phyloP scores from a whole-genome alignment of 2,113 vertebrate species.

The Nestor notabilis region DNA sequence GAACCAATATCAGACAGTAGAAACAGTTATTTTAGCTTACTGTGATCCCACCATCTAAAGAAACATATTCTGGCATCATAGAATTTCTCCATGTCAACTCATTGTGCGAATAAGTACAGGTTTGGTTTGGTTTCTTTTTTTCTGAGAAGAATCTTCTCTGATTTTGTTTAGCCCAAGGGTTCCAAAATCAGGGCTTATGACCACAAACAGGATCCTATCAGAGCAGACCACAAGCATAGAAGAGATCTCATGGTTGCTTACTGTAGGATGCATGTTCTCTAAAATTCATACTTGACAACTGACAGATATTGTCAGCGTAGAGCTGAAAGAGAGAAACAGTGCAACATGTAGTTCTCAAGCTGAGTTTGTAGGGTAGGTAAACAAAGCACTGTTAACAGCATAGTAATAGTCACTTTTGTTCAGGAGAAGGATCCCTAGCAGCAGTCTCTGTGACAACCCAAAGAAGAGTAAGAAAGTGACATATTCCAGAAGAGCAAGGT shows the following conservation, averaged over 20 bases:
- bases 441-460: neutral
- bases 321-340: neutral
- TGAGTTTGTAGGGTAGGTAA: neutral
- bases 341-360: neutral
- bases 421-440: neutral
- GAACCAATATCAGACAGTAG: neutral
- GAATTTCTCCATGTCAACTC: neutral
- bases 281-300: neutral
- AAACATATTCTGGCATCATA: neutral
- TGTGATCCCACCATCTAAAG: neutral
- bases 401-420: neutral
- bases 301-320: neutral
- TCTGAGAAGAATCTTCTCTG: neutral
- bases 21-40: neutral
- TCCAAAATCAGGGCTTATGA: neutral
- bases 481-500: neutral
- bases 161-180: neutral
- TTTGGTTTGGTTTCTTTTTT: neutral
- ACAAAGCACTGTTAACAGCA: neutral
- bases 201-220: neutral
- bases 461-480: neutral
- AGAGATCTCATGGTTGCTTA: neutral
- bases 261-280: neutral
- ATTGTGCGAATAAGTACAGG: neutral
- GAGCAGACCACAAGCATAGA: neutral